Conservation (phyloP, 2,888 invertebrate genomes). For the Euzetes globulus region DNA sequence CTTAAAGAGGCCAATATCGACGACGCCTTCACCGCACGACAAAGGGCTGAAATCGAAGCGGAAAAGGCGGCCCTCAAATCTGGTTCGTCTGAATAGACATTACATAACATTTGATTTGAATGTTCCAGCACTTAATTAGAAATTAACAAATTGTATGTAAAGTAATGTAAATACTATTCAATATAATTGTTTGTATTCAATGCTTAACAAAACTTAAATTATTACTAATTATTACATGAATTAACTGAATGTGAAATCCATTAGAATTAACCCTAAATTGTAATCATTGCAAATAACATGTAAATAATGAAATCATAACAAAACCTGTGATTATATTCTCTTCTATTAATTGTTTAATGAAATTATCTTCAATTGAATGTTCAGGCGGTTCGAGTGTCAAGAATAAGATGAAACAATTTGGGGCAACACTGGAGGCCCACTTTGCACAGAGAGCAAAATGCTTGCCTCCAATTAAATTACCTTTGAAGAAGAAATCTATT, state of each 20-base stretch:
- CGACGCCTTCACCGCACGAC: conserved; percentile 37
- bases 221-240: too few species aligned
- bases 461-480: conserved; percentile 19
- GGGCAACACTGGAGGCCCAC: conserved; percentile 26
- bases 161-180: background rate
- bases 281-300: too few species aligned
- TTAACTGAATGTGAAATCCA: too few species aligned
- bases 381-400: conserved; percentile 35
- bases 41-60: conserved; percentile 35
- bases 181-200: background rate
- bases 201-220: too few species aligned
- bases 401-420: conserved; percentile 35
- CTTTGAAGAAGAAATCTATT: conserved; percentile 30
- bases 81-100: conserved; percentile 24
- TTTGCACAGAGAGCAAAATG: conserved; percentile 25
- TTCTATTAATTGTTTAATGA: background rate
- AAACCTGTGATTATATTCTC: background rate
- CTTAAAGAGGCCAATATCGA: conserved; percentile 32
- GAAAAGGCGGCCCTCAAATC: conserved; percentile 37
- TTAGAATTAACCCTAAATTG: too few species aligned
- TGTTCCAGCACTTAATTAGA: background rate
- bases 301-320: background rate
- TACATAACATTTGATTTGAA: background rate
- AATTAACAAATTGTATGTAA: background rate
- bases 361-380: background rate